phyloP scores from a whole-genome alignment of 2,797 vertebrate species.

The Chaenodraco wilsoni region DNA sequence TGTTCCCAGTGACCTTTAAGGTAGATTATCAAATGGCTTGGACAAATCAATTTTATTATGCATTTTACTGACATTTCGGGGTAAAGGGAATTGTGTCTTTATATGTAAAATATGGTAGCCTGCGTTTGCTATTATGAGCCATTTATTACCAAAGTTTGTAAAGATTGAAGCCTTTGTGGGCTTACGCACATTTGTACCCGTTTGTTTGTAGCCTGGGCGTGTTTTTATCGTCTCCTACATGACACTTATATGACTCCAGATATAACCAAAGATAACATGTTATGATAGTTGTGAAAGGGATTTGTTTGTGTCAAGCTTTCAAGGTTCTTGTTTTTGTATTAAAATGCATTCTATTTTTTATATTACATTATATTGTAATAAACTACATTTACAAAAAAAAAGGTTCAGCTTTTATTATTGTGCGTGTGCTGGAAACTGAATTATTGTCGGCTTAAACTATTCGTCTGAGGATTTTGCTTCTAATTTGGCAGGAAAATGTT shows the following conservation, averaged over 20 bases:
- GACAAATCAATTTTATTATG: conserved; percentile 45
- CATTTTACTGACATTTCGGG: conserved; percentile 29
- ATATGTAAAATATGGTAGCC: conserved; percentile 47
- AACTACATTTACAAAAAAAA: conserved; percentile 79
- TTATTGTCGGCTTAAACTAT: not conserved
- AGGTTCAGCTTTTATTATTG: not conserved
- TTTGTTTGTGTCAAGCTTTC: conserved; percentile 64
- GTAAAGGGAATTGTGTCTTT: conserved; percentile 60
- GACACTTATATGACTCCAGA: conserved; percentile 68
- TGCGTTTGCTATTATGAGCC: conserved; percentile 53
- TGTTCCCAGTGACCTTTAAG: conserved; percentile 8
- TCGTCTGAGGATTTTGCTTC: conserved; percentile 36
- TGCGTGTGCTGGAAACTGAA: not conserved
- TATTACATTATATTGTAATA: conserved; percentile 86
- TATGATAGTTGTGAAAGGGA: conserved; percentile 79
- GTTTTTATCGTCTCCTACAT: conserved; percentile 47
- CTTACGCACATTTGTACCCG: conserved; percentile 61
- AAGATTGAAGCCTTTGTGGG: conserved; percentile 53
- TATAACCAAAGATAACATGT: conserved; percentile 84
- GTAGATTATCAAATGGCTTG: conserved; percentile 22
- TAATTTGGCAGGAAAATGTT: conserved; percentile 80
- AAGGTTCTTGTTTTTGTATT: conserved; percentile 79
- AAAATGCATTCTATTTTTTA: conserved; percentile 90
- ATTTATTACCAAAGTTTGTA: conserved; percentile 72
- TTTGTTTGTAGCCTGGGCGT: conserved; percentile 49